Evolutionary conservation across 2,113 vertebrate species (phyloP).

Genomic region (Tiliqua scincoides): DNA sequence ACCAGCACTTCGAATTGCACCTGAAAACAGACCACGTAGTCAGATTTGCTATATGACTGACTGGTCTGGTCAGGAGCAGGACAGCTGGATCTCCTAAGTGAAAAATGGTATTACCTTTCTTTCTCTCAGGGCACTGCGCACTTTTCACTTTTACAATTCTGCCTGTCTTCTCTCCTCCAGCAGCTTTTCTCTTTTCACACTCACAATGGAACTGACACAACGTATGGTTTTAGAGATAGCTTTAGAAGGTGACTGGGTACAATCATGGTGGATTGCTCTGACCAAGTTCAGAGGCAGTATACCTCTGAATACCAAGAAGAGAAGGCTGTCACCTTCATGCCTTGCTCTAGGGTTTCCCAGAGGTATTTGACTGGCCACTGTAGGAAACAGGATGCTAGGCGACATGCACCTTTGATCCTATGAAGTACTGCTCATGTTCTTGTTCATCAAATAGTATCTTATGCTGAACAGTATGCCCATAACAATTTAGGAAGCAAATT

Average conservation of each 20-base stretch:
- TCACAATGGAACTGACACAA: neutral
- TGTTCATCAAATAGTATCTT: neutral
- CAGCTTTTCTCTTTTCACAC: neutral
- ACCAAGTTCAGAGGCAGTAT: too few species aligned
- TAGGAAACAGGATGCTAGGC: too few species aligned
- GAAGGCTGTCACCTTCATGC: too few species aligned
- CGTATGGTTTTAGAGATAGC: neutral
- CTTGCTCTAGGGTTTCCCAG: too few species aligned
- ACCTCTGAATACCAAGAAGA: too few species aligned
- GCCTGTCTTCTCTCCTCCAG: neutral
- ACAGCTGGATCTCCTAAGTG: neutral
- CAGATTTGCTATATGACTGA: neutral
- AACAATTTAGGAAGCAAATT: neutral
- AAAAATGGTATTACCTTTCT: neutral
- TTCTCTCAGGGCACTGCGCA: neutral
- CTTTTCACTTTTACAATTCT: neutral
- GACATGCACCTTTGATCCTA: too few species aligned
- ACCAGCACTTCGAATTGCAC: too few species aligned
- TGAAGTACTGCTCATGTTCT: too few species aligned
- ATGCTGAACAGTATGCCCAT: neutral
- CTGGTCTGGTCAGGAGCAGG: neutral
- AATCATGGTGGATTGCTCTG: too few species aligned
- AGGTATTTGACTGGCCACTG: too few species aligned
- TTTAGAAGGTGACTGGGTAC: too few species aligned
- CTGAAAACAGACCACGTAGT: too few species aligned